A percentile compares a stretch with the other conserved stretches of the same genome.
These are phyloP conservation scores for Drosophila bocqueti DNA, from an alignment of 1,140 invertebrate species.

Conservation along the genomic window DNA sequence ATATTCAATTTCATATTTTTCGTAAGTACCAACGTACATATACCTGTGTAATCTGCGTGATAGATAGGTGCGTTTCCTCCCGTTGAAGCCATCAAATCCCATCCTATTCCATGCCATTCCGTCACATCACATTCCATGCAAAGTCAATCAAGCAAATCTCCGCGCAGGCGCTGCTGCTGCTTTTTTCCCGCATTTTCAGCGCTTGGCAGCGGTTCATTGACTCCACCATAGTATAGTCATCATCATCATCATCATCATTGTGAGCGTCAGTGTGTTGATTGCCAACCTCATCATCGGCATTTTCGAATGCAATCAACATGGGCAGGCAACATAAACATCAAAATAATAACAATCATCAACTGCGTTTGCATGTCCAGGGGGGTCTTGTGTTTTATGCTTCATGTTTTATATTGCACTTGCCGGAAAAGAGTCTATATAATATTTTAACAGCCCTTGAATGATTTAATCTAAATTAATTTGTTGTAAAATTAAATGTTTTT, in stretches of 20 bases:
- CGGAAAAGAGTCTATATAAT: neutral
- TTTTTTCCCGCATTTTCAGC: conserved; percentile 49
- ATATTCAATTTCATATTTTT: conserved; percentile 92
- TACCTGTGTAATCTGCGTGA: conserved; percentile 1
- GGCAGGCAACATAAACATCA: conserved; percentile 73
- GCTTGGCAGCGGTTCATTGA: conserved; percentile 65
- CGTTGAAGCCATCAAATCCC: neutral
- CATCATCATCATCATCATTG: conserved; percentile 53
- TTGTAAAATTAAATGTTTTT: neutral
- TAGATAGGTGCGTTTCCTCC: conserved; percentile 24
- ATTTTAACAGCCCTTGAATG: neutral
- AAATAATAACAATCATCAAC: conserved; percentile 67
- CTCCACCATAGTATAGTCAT: conserved; percentile 49
- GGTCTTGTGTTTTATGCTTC: conserved; percentile 33
- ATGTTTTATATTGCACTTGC: conserved; percentile 25
- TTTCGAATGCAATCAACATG: conserved; percentile 75
- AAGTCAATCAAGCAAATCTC: conserved; percentile 79
- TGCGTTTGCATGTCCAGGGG: conserved; percentile 47
- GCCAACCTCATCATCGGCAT: conserved; percentile 37
- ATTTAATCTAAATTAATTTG: too few species aligned
- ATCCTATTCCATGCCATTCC: neutral
- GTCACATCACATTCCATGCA: conserved; percentile 48
- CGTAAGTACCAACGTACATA: conserved; percentile 87
- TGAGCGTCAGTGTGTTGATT: conserved; percentile 24
- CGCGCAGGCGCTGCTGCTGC: conserved; percentile 73